Base-by-base conservation (phyloP, 2,888 invertebrate species). In the Julus scanicus region DNA sequence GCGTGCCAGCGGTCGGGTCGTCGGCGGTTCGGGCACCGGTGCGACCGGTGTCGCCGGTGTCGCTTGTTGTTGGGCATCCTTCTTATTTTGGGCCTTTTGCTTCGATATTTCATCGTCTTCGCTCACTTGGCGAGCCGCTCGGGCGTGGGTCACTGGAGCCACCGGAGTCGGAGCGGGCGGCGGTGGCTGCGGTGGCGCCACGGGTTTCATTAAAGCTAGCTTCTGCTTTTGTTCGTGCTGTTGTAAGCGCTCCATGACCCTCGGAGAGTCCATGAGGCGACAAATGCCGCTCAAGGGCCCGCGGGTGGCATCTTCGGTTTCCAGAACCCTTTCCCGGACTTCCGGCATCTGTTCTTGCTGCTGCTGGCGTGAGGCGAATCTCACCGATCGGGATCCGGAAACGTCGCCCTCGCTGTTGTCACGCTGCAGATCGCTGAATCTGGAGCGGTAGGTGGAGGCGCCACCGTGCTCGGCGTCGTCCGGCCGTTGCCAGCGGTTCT, bases 91-190 rank as follows among this genome's bases (percentile, higher is more conserved):
- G 11, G 90, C 90, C 84, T 89, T 90, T 87, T 96, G 96, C 91
- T 95, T 95, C 13, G 96, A 94, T 89, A 97, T 97, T 92, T 98
- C 98, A 91, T 97, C 97, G 91, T 97, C 97, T 93, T 97, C 97
- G 91, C 96, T 96, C 90, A 95, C 94, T 92, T 97, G 97, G 89
- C 96, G 94, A 86, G 95, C 94, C 13, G 96, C 90, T 48, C 88
- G 84, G 88, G 71, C 13, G 71, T 44, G 63, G 87, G 85, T 84
- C 63, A n/a, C 85, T n/a, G 63, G 85, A 13, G 80, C 87, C 37
- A 86, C 87, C 15, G 89, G 88, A 17, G 89, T 88, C n/a, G 89
- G 90, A 89, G 89, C 90, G 87, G 89, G 90, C 88, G 90, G 90
- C 89, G 90, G 90, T 89, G 91, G 90, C 89, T 89, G 90, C 89